Percentiles rank a stretch among this genome's conserved stretches.
Conservation (phyloP, 2,888 invertebrate genomes). For the Esperia sulphurella region DNA sequence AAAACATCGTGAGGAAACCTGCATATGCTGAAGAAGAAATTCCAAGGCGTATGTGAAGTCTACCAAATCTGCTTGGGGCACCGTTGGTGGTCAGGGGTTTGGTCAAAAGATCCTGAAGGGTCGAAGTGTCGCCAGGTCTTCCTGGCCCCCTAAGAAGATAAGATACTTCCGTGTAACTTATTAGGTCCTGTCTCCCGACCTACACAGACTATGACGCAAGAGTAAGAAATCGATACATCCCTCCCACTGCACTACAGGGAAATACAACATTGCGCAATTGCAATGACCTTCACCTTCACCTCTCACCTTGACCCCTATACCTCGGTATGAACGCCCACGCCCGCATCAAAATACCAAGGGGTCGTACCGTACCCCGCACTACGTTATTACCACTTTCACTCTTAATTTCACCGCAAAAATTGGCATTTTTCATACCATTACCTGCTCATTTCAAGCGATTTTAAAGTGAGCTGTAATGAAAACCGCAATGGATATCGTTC, state of each 20-base stretch:
- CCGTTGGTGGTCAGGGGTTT: no score
- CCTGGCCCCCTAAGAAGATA: no score
- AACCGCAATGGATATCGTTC: background rate
- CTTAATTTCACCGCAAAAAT: background rate
- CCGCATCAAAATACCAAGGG: slow-evolving; percentile 43
- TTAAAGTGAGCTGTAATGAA: background rate
- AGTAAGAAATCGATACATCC: background rate
- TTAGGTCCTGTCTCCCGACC: no score
- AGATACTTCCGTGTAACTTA: no score
- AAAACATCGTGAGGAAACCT: no score
- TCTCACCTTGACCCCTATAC: no score
- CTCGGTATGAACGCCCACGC: slow-evolving; percentile 21
- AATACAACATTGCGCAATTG: slow-evolving; percentile 38
- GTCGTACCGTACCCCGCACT: slow-evolving; percentile 23
- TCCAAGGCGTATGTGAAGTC: no score
- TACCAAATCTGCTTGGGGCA: no score
- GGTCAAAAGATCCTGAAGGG: no score
- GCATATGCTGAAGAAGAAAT: no score
- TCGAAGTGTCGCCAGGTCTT: no score
- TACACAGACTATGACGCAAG: background rate
- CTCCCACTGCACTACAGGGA: background rate
- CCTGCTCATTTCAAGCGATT: background rate
- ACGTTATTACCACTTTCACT: slow-evolving; percentile 11
- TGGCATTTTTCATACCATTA: background rate
- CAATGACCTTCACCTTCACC: slow-evolving; percentile 51